phyloP scores from a whole-genome alignment of 2,113 vertebrate genomes.

The Sphyrna mokarran region DNA sequence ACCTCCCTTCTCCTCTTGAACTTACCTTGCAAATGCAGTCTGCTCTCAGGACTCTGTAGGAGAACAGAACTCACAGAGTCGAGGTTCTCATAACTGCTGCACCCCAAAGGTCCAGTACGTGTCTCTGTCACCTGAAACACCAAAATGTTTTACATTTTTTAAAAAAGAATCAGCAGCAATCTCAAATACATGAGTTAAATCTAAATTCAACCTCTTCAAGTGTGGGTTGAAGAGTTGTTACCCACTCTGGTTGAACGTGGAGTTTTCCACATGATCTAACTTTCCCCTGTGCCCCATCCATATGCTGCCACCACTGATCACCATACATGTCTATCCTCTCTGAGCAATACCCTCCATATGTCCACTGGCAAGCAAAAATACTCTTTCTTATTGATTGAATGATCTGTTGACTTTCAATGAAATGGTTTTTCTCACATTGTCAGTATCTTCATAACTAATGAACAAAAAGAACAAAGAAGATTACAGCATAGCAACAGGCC shows the following conservation, averaged over 20 bases:
- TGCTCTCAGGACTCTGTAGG: constrained; percentile 98
- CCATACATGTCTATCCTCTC: background rate
- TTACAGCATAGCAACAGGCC: too few relatives aligned
- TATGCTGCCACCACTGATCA: background rate
- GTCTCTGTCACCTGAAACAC: constrained; percentile 87
- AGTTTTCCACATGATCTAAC: background rate
- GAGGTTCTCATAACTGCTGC: constrained; percentile 99
- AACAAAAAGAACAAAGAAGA: too few relatives aligned
- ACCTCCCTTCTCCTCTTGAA: background rate
- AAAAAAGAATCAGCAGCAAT: background rate
- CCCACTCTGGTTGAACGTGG: background rate
- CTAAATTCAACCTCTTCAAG: background rate
- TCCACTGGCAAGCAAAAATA: background rate
- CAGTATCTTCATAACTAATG: background rate
- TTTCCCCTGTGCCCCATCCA: background rate
- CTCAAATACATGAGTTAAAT: background rate
- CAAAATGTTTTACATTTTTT: background rate
- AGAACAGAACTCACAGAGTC: constrained; percentile 98
- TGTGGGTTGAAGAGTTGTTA: background rate
- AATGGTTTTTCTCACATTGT: background rate
- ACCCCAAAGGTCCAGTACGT: constrained; percentile 90
- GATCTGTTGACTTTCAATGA: background rate
- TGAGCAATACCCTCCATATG: background rate
- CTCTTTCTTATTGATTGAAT: background rate
- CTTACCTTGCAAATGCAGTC: constrained; percentile 96